These are phyloP conservation scores for Yponomeuta malinellus DNA, from an alignment of 2,888 invertebrate genomes.

Conservation along the genomic window DNA sequence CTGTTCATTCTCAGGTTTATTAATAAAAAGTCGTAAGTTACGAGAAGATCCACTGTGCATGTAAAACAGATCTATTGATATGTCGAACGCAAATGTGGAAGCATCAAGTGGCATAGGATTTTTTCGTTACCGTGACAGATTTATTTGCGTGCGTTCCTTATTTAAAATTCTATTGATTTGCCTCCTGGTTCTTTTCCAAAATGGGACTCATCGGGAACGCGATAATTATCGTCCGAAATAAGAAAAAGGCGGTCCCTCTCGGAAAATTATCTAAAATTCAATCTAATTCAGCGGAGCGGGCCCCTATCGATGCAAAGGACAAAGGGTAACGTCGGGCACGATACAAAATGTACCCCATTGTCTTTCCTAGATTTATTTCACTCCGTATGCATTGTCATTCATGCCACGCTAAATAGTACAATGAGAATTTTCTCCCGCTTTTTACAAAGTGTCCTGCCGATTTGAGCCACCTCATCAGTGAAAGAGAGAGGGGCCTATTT, in stretches of 20 bases:
- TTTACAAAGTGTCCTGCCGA: slow-evolving; percentile 17
- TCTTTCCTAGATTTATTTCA: slow-evolving; percentile 63
- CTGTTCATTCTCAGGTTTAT: background rate
- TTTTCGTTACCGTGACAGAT: background rate
- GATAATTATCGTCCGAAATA: slow-evolving; percentile 32
- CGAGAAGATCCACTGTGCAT: background rate
- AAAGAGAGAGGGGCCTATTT: background rate
- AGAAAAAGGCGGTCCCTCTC: slow-evolving; percentile 50
- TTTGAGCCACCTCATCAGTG: slow-evolving; percentile 1
- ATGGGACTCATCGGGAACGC: background rate
- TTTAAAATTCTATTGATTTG: background rate
- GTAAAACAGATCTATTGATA: background rate
- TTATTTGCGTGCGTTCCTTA: background rate
- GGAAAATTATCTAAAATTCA: slow-evolving; percentile 67
- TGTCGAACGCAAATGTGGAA: background rate
- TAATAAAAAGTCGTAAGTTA: background rate
- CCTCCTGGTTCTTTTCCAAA: background rate
- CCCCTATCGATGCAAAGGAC: slow-evolving; percentile 57
- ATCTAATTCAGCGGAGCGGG: slow-evolving; percentile 60
- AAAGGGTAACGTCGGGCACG: slow-evolving; percentile 54
- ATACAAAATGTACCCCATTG: slow-evolving; percentile 42
- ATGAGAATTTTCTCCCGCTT: slow-evolving; percentile 39
- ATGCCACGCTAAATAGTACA: slow-evolving; percentile 54
- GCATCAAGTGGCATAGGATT: background rate
- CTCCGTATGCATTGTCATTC: slow-evolving; percentile 62